Percentiles rank a stretch among this genome's conserved stretches.
phyloP scores from a whole-genome alignment of 2,797 vertebrate species.

The Taeniopygia guttata region DNA sequence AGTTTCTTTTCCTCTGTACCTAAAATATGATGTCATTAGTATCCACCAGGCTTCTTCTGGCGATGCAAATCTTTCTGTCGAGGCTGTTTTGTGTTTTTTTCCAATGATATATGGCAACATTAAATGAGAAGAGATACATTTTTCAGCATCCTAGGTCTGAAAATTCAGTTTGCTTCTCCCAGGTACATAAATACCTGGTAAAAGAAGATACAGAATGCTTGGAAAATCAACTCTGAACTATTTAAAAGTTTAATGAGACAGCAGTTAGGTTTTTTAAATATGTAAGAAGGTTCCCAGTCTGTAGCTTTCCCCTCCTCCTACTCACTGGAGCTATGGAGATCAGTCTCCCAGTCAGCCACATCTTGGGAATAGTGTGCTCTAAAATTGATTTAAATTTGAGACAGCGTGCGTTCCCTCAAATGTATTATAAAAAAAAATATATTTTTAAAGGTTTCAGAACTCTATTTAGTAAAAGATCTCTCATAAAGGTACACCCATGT shows the following conservation, averaged over 20 bases:
- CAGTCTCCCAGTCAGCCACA: neutral
- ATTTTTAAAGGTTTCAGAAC: neutral
- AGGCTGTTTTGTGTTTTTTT: neutral
- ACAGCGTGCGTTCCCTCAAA: neutral
- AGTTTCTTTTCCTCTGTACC: neutral
- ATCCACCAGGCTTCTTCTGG: neutral
- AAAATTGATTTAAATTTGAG: neutral
- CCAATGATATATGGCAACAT: neutral
- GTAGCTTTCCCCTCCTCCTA: neutral
- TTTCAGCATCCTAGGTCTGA: neutral
- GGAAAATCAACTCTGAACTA: neutral
- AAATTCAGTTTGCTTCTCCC: neutral
- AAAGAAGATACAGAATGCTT: neutral
- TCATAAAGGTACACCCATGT: accelerated
- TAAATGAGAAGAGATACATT: neutral
- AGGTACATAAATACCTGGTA: neutral
- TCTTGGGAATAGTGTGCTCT: neutral
- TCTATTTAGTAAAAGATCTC: neutral
- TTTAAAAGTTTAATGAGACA: neutral
- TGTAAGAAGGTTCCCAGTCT: neutral
- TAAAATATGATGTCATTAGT: neutral
- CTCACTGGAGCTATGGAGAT: neutral
- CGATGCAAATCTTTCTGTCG: neutral
- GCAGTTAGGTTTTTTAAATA: neutral
- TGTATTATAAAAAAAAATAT: neutral